Percentiles rank a stretch among this genome's conserved stretches.
Conservation (phyloP, 2,113 vertebrate genomes). For the Anas platyrhynchos region DNA sequence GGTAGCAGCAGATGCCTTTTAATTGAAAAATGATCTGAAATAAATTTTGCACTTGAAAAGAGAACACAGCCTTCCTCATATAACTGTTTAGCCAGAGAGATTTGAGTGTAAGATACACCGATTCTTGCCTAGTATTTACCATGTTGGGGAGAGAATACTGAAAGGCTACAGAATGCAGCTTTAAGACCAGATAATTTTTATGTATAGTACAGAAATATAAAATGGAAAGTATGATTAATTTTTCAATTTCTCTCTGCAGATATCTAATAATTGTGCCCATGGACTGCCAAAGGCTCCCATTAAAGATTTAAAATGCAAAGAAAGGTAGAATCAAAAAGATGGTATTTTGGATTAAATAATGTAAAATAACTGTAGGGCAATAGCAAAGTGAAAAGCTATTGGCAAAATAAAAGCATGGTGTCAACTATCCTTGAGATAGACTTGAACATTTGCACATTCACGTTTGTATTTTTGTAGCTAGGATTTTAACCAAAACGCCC, state of each 20-base stretch:
- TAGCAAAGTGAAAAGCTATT: conserved; percentile 80
- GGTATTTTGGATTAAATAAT: conserved; percentile 97
- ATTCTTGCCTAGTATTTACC: conserved; percentile 56
- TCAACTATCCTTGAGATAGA: conserved; percentile 47
- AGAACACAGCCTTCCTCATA: conserved; percentile 49
- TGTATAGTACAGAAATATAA: conserved; percentile 84
- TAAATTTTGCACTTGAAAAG: conserved; percentile 75
- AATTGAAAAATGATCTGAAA: conserved; percentile 80
- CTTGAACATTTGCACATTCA: conserved; percentile 60
- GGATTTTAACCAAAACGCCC: not conserved
- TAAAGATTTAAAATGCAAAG: conserved; percentile 97
- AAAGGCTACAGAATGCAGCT: conserved; percentile 65
- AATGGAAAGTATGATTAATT: conserved; percentile 95
- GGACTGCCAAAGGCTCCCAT: conserved; percentile 91
- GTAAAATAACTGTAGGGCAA: conserved; percentile 92
- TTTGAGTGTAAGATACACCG: conserved; percentile 52
- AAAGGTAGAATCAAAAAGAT: conserved; percentile 92
- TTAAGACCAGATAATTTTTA: conserved; percentile 80
- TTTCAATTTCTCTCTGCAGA: conserved; percentile 96
- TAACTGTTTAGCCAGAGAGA: conserved; percentile 64
- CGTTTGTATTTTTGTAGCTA: not conserved
- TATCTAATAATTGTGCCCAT: conserved; percentile 95
- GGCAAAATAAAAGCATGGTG: conserved; percentile 64
- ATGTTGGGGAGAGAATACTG: conserved; percentile 36
- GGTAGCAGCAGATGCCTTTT: conserved; percentile 75